These are phyloP conservation scores for Notamacropus eugenii DNA, from an alignment of 2,797 vertebrate genomes.

Conservation along the genomic window DNA sequence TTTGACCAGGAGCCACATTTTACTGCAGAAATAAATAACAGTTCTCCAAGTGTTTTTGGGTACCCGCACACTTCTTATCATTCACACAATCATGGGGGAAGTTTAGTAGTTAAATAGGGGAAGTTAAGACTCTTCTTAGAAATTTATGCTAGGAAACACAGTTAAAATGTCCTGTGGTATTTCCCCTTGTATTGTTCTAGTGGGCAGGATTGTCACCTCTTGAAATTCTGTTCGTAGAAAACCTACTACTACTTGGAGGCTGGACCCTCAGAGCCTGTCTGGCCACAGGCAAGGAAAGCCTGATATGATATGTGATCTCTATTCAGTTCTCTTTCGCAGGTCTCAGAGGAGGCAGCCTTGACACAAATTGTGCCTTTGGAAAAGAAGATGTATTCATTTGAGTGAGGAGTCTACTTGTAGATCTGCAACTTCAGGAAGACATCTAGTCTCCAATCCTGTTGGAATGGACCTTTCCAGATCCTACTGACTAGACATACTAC, in stretches of 20 bases:
- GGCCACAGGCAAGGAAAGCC: background rate
- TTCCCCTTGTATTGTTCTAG: background rate
- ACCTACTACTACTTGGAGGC: background rate
- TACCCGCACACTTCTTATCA: background rate
- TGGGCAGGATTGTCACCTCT: background rate
- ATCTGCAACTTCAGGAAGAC: background rate
- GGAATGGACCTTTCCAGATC: background rate
- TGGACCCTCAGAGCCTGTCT: background rate
- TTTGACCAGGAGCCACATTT: background rate
- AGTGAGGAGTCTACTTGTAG: background rate
- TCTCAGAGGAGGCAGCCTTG: background rate
- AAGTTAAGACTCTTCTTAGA: background rate
- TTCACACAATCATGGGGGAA: background rate
- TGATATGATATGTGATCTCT: background rate
- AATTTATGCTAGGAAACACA: background rate
- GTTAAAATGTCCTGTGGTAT: background rate
- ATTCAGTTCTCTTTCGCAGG: background rate
- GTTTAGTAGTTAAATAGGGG: background rate
- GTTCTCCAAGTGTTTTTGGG: background rate
- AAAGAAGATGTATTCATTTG: background rate
- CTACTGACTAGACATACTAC: background rate
- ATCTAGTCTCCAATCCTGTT: background rate
- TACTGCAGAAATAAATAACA: background rate
- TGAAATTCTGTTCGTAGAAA: background rate
- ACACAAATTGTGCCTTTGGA: background rate